These are phyloP conservation scores for Corythornis leucogaster DNA, from an alignment of 2,797 vertebrate genomes.

Conservation along the genomic window DNA sequence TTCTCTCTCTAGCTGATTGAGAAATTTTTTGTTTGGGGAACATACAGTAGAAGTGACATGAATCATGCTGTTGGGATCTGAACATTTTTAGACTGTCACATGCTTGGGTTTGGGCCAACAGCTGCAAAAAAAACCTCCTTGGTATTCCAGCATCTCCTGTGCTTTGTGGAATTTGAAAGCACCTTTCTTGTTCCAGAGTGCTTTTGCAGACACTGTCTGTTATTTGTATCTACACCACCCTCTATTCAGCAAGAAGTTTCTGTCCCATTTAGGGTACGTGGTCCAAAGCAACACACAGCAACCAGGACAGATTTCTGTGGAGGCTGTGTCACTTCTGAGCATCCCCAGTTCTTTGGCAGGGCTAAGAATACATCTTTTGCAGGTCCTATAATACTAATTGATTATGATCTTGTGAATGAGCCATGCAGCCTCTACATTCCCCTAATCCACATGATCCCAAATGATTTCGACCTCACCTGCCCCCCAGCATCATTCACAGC, in stretches of 20 bases:
- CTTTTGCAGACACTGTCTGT: not conserved
- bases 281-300: not conserved
- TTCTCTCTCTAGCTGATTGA: not conserved
- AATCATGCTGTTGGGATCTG: constrained; percentile 16
- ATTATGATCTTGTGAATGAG: not conserved
- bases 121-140: not conserved
- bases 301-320: not conserved
- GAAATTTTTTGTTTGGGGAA: constrained; percentile 14
- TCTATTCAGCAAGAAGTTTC: not conserved
- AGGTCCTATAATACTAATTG: not conserved
- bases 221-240: not conserved
- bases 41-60: not conserved
- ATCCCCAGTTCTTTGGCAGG: not conserved
- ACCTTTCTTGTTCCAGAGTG: not conserved
- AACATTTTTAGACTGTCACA: constrained; percentile 24
- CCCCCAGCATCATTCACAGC: not conserved
- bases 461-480: not conserved
- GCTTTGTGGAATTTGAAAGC: not conserved
- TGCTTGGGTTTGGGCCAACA: not conserved
- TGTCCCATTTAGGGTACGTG: not conserved
- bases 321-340: not conserved
- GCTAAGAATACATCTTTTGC: not conserved
- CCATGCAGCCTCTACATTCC: not conserved
- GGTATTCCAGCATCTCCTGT: not conserved
- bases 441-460: not conserved